phyloP scores from a whole-genome alignment of 2,888 invertebrate species.

The Cancer borealis region DNA sequence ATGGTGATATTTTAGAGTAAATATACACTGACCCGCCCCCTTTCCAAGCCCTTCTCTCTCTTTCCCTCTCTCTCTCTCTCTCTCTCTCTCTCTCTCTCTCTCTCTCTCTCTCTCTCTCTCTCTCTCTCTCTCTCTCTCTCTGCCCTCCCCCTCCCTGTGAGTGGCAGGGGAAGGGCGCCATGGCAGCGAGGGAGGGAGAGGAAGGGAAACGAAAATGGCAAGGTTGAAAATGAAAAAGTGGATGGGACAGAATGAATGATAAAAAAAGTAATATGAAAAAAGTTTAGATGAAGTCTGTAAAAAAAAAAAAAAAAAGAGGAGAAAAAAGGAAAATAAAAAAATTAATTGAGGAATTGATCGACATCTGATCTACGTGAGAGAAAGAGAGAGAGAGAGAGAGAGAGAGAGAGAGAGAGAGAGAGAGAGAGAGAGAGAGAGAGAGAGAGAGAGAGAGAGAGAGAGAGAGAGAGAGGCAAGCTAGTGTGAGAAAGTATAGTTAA shows the following conservation, averaged over 20 bases:
- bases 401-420: not conserved
- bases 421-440: not conserved
- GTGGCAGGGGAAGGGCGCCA: conserved; percentile 34
- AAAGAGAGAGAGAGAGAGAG: not conserved
- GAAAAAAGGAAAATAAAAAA: not conserved
- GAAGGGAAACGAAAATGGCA: conserved; percentile 15
- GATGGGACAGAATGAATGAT: conserved; percentile 10
- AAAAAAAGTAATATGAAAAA: conserved; percentile 2
- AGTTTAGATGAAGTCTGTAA: not conserved
- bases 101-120: not conserved
- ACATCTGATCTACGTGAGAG: not conserved
- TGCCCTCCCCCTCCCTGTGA: conserved; percentile 18
- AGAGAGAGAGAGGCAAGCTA: not conserved
- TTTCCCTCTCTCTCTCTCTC: not conserved
- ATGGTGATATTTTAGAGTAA: conserved; percentile 54
- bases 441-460: not conserved
- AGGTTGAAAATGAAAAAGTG: not conserved
- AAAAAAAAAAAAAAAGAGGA: not conserved
- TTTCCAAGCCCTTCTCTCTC: not conserved
- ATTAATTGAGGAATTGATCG: conserved; percentile 10
- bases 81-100: not conserved
- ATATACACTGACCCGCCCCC: conserved; percentile 42
- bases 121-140: not conserved
- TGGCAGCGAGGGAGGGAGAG: conserved; percentile 16
- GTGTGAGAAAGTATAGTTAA: too few relatives aligned